Conservation (phyloP, 2,888 invertebrate genomes). For the Herminia tarsipennalis region DNA sequence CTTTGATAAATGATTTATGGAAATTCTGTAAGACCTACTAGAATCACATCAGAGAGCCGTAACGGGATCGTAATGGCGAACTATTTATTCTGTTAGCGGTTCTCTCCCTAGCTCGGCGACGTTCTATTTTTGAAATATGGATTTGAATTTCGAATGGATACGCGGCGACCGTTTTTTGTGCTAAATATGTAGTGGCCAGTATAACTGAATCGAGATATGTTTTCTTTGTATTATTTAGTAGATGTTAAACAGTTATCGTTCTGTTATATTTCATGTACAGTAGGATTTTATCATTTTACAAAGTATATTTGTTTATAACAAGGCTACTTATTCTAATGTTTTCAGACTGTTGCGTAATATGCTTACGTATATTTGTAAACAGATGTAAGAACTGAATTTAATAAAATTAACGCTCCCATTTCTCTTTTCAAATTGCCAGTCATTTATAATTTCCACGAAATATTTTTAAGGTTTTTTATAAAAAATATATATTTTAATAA, state of each 20-base stretch:
- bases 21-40: background rate
- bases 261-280: conserved; percentile 36
- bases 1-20: background rate
- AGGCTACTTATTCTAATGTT: no score
- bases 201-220: conserved; percentile 44
- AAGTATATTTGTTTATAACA: no score
- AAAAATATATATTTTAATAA: no score
- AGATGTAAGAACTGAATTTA: no score
- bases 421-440: no score
- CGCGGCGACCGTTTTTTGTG: conserved; percentile 59
- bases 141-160: conserved; percentile 70
- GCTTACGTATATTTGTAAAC: background rate
- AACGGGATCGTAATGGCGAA: conserved; percentile 16
- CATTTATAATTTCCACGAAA: no score
- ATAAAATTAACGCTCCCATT: no score
- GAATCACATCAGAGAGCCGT: conserved; percentile 5
- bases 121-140: conserved; percentile 55
- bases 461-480: no score
- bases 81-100: conserved; percentile 52
- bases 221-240: conserved; percentile 59
- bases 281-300: conserved; percentile 16
- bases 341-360: no score
- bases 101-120: conserved; percentile 37
- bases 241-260: conserved; percentile 50
- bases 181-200: conserved; percentile 66